A percentile compares a stretch with the other conserved stretches of the same genome.
These are phyloP conservation scores for Patiria pectinifera DNA, from an alignment of 53 echinoderm and acorn worm species.

Conservation along the genomic window DNA sequence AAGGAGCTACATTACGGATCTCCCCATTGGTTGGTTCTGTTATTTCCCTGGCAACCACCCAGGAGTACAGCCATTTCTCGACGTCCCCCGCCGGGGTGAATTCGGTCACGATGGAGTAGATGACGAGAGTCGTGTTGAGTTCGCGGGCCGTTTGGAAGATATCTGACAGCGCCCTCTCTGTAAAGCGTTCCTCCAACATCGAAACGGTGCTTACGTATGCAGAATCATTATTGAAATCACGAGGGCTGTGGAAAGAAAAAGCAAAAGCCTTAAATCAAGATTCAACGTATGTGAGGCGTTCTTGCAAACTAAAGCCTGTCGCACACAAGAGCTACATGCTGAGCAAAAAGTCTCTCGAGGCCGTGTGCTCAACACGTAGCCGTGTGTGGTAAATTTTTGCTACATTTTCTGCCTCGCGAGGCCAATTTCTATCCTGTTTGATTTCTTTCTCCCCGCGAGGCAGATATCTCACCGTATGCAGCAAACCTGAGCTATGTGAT, in stretches of 20 bases:
- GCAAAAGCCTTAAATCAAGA: neutral
- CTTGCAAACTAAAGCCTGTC: neutral
- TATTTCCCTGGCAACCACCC: slow-evolving; percentile 49
- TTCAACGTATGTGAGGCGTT: neutral
- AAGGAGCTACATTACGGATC: neutral
- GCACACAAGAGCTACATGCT: too few relatives aligned
- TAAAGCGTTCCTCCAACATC: slow-evolving; percentile 21
- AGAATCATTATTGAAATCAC: neutral
- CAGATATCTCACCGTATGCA: too few relatives aligned
- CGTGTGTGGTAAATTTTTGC: too few relatives aligned
- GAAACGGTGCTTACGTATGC: slow-evolving; percentile 3
- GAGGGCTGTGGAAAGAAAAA: neutral
- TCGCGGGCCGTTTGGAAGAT: slow-evolving; percentile 28
- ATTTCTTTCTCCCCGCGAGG: too few relatives aligned
- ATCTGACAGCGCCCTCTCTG: slow-evolving; percentile 6
- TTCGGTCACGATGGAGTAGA: slow-evolving; percentile 61
- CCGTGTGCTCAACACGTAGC: too few relatives aligned
- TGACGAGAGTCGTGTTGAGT: slow-evolving; percentile 47
- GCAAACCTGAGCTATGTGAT: too few relatives aligned
- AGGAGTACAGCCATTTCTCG: slow-evolving; percentile 64
- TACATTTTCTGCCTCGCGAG: too few relatives aligned
- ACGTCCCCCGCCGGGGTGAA: neutral
- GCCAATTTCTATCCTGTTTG: too few relatives aligned
- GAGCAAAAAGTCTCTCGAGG: too few relatives aligned
- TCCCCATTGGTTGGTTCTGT: slow-evolving; percentile 22